phyloP scores from a whole-genome alignment of 2,113 vertebrate species.

The Lichenostomus cassidix region DNA sequence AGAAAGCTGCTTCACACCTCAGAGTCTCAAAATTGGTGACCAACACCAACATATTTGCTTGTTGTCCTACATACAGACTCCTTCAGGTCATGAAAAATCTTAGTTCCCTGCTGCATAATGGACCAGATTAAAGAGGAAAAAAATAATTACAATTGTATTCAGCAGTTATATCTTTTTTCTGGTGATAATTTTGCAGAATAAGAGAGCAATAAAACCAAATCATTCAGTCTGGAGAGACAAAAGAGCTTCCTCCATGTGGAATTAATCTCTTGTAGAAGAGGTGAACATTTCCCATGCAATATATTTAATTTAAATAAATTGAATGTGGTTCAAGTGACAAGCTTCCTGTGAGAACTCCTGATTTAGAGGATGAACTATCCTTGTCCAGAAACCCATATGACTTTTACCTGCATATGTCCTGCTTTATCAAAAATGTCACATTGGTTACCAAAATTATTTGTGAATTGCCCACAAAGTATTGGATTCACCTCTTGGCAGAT shows the following conservation, averaged over 20 bases:
- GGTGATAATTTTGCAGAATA: neutral
- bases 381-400: neutral
- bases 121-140: neutral
- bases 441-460: neutral
- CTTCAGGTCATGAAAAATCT: neutral
- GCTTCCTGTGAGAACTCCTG: neutral
- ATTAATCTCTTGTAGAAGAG: neutral
- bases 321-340: neutral
- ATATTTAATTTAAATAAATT: neutral
- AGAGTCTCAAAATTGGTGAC: neutral
- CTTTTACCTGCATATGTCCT: neutral
- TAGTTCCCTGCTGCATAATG: neutral
- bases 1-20: neutral
- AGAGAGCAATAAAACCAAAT: neutral
- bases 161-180: neutral
- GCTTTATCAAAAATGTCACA: neutral
- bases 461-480: neutral
- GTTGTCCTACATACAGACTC: neutral
- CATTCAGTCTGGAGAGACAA: neutral
- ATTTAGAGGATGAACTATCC: neutral
- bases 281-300: neutral
- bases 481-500: neutral
- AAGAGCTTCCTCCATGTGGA: neutral
- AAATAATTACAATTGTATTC: neutral
- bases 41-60: neutral